A percentile compares a stretch with the other conserved stretches of the same genome.
Conservation (phyloP, 2,797 vertebrate genomes). For the Falco columbarius region DNA sequence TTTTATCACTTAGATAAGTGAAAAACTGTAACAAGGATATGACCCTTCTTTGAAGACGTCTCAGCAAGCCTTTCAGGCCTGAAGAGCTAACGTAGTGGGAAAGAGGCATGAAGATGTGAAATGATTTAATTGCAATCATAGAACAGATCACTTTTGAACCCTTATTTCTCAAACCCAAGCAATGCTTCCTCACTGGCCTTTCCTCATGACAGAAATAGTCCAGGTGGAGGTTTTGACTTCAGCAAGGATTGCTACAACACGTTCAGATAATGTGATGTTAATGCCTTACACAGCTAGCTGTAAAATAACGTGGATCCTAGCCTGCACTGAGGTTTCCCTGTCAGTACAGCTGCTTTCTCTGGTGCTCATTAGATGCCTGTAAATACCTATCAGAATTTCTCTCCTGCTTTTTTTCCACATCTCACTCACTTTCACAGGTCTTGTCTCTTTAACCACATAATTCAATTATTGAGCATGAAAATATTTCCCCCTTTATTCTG, state of each 20-base stretch:
- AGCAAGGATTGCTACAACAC: not conserved
- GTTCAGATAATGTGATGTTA: not conserved
- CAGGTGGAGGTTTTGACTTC: not conserved
- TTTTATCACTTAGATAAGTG: not conserved
- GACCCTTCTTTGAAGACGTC: not conserved
- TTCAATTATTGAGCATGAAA: constrained; percentile 50
- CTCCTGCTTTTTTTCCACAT: not conserved
- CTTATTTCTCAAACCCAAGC: not conserved
- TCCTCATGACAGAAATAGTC: not conserved
- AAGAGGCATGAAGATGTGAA: not conserved
- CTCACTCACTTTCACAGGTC: not conserved
- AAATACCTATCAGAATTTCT: constrained; percentile 19
- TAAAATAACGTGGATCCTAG: not conserved
- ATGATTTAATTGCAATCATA: not conserved
- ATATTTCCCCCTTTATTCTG: constrained; percentile 45
- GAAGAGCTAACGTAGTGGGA: not conserved
- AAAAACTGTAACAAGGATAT: not conserved
- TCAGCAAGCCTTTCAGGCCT: not conserved
- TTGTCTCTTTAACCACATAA: constrained; percentile 47
- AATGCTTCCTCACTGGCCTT: not conserved
- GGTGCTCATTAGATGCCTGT: not conserved
- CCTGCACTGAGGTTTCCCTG: not conserved
- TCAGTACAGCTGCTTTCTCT: not conserved
- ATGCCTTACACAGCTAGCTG: not conserved
- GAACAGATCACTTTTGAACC: not conserved